Evolutionary conservation across 2,888 invertebrate genomes (phyloP).

Genomic region (Periphyllus acericola): DNA sequence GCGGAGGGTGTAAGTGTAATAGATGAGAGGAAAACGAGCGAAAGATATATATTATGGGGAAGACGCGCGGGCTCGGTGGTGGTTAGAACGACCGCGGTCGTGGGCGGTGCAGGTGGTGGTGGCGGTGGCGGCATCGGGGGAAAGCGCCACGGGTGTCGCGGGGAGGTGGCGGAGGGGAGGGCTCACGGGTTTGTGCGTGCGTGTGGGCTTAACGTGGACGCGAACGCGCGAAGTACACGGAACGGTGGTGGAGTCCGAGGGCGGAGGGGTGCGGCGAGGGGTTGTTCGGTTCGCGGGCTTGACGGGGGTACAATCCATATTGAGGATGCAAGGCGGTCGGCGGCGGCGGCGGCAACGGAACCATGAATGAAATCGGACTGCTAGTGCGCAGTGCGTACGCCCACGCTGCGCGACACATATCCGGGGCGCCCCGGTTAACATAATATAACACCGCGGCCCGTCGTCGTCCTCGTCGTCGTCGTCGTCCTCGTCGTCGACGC

Average conservation of each 20-base stretch:
- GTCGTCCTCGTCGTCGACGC: not conserved
- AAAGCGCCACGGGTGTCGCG: not conserved
- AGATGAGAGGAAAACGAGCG: conserved; percentile 42
- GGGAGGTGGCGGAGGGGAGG: not conserved
- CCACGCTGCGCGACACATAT: conserved; percentile 46
- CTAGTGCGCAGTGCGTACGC: conserved; percentile 38
- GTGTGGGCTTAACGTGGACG: conserved; percentile 12
- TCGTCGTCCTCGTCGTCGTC: too few species aligned
- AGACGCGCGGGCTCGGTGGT: conserved; percentile 10
- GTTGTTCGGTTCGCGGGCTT: not conserved
- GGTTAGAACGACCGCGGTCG: not conserved
- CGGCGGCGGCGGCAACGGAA: not conserved
- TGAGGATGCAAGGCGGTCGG: conserved; percentile 6
- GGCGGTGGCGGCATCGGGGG: too few species aligned
- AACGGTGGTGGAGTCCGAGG: not conserved
- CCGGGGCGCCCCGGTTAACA: conserved; percentile 40
- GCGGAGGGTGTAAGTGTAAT: not conserved
- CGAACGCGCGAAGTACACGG: too few species aligned
- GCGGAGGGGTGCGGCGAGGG: not conserved
- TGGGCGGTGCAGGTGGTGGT: not conserved
- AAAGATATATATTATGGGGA: not conserved
- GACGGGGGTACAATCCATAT: conserved; percentile 43
- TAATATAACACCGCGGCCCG: not conserved
- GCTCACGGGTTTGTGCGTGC: not conserved
- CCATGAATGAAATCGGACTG: conserved; percentile 56